Base-by-base conservation (phyloP, 2,888 invertebrate genomes). In the Holacanthella duospinosa region DNA sequence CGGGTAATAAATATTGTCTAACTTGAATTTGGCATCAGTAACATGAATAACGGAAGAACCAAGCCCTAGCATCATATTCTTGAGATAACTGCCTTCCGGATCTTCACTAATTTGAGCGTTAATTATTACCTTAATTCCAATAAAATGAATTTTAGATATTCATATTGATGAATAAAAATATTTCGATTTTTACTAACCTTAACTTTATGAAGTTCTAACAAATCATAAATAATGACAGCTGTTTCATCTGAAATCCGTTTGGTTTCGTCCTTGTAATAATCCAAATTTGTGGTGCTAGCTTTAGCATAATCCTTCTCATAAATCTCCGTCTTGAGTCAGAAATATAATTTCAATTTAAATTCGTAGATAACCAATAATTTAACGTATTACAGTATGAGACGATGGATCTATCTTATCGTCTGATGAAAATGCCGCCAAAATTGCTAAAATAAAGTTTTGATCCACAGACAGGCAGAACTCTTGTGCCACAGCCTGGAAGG, bases 401-500 rank as follows among this genome's bases (percentile, higher is more conserved):
- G 16, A 36, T 12, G 16, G 16, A 36, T 36, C 36, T 36, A 36
- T 12, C 36, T 16, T 16, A 36, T 16, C 36, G 36, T 36, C 9
- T 36, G 36, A 6, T 36, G n/a, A n/a, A n/a, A n/a, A n/a, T n/a
- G n/a, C n/a, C 2, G 24, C 36, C 29, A 29, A 6, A 43, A 58
- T 58, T 6, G 19, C 58, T n/a, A 9, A 21, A 21, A 58, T 29
- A 4, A 58, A 6, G 4, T 6, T 2, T 36, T n/a, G 9, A 44
- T 59, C 48, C 43, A 27, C 59, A 2, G 29, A 43, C 3, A 59
- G 4, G 4, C 2, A 6, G 28, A 59, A 59, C 25, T 59, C 59
- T 48, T 59, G 59, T 4, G 44, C 6, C 4, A 59, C 44, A 6
- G 26, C 28, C 3, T 24, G 6, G 4, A 12, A 43, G 6, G 9